These are phyloP conservation scores for Nothura maculosa DNA, from an alignment of 2,797 vertebrate genomes.

Conservation along the genomic window DNA sequence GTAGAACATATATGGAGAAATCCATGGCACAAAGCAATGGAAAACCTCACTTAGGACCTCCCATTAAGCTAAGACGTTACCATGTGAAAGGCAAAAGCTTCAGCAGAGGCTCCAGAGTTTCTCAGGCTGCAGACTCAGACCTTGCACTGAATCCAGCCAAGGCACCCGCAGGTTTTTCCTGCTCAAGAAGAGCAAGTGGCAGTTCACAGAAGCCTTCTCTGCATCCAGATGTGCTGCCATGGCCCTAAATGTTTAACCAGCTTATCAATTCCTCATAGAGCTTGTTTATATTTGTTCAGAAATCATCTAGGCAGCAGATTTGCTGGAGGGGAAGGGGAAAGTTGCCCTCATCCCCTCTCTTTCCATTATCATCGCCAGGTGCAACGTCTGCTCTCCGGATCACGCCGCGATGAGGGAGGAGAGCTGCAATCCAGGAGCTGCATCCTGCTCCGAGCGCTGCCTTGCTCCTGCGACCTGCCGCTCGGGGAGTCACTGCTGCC, in stretches of 20 bases:
- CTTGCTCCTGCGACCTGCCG: not conserved
- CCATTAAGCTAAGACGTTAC: not conserved
- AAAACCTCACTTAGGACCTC: not conserved
- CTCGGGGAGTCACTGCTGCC: not conserved
- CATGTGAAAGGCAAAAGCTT: not conserved
- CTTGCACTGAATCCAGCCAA: not conserved
- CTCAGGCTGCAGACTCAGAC: not conserved
- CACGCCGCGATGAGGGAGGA: not conserved
- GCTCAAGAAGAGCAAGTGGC: not conserved
- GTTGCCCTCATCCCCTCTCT: not conserved
- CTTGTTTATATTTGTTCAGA: not conserved
- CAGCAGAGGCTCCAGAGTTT: not conserved
- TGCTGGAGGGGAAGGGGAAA: not conserved
- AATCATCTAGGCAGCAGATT: not conserved
- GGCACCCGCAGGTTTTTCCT: not conserved
- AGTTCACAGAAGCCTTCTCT: not conserved
- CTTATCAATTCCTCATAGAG: rapidly evolving
- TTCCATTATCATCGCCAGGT: rapidly evolving
- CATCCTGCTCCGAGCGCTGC: rapidly evolving
- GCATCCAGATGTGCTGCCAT: rapidly evolving
- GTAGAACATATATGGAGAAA: not conserved
- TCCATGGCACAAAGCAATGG: not conserved
- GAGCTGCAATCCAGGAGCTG: not conserved
- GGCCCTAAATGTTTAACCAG: not conserved
- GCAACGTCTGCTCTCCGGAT: not conserved